phyloP scores from a whole-genome alignment of 2,113 vertebrate genomes.

The Gymnobelideus leadbeateri region DNA sequence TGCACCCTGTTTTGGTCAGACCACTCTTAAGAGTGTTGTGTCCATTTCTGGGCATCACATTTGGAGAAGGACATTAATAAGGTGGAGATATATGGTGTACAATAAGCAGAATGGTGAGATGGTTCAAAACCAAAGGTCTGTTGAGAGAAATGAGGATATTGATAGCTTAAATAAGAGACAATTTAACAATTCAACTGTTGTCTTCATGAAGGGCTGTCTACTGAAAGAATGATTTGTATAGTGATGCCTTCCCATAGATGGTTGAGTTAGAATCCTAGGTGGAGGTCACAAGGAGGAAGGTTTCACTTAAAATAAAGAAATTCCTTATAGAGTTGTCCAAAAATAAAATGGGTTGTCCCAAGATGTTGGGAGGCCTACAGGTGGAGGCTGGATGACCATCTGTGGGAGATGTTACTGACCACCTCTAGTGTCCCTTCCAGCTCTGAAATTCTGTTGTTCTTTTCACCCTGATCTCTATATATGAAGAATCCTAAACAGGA shows the following conservation, averaged over 20 bases:
- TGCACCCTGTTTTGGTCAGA: not conserved
- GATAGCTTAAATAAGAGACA: not conserved
- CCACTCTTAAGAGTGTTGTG: not conserved
- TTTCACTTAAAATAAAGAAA: not conserved
- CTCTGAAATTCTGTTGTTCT: not conserved
- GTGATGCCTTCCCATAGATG: not conserved
- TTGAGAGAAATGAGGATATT: not conserved
- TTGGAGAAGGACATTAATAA: not conserved
- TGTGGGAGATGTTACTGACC: not conserved
- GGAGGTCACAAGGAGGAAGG: not conserved
- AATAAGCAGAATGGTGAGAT: not conserved
- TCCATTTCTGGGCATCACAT: not conserved
- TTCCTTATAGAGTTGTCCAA: not conserved
- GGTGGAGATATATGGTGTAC: not conserved
- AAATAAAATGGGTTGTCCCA: not conserved
- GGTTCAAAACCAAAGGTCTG: not conserved
- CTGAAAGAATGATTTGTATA: not conserved
- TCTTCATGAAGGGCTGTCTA: not conserved
- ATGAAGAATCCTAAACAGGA: not conserved
- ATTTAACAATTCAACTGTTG: not conserved
- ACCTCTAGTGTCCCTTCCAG: not conserved
- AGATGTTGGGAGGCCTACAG: not conserved
- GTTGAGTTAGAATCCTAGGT: not conserved
- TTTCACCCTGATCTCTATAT: not conserved
- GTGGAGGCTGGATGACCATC: not conserved